Evolutionary conservation across 2,113 vertebrate genomes (phyloP).

Genomic region (Rhea pennata): DNA sequence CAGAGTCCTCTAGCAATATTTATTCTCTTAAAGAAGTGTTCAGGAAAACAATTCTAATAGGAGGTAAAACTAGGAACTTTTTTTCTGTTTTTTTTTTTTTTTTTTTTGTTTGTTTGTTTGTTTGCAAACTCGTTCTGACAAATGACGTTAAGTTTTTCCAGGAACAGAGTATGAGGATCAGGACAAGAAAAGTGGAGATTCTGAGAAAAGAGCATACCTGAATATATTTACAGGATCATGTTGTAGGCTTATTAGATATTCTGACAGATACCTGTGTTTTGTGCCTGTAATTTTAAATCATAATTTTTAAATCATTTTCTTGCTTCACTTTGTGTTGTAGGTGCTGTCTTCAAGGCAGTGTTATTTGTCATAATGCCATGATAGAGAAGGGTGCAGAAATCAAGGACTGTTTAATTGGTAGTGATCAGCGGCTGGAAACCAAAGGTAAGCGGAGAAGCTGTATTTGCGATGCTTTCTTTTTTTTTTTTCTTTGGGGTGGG

Average conservation of each 20-base stretch:
- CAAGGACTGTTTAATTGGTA: constrained; percentile 94
- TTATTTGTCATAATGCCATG: constrained; percentile 91
- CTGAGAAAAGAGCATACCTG: neutral
- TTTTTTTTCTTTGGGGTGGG: neutral
- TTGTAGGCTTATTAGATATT: neutral
- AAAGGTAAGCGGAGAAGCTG: constrained; percentile 82
- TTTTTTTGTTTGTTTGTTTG: no score
- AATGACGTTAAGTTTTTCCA: constrained; percentile 23
- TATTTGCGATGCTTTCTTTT: neutral
- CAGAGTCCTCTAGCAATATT: neutral
- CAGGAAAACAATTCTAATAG: constrained; percentile 20
- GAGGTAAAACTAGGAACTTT: constrained; percentile 26
- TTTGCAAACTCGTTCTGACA: constrained; percentile 1
- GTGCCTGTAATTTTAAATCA: neutral
- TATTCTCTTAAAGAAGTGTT: constrained; percentile 7
- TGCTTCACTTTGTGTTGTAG: constrained; percentile 73
- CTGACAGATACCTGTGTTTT: neutral
- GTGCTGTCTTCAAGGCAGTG: constrained; percentile 90
- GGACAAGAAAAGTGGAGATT: neutral
- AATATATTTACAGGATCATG: neutral
- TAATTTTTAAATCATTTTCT: neutral
- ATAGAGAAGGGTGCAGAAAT: constrained; percentile 93
- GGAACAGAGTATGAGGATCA: neutral
- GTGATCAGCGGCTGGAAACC: constrained; percentile 85
- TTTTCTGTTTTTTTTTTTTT: neutral